Base-by-base conservation (phyloP, 2,888 invertebrate species). In the Scaptomyza polygonia region DNA sequence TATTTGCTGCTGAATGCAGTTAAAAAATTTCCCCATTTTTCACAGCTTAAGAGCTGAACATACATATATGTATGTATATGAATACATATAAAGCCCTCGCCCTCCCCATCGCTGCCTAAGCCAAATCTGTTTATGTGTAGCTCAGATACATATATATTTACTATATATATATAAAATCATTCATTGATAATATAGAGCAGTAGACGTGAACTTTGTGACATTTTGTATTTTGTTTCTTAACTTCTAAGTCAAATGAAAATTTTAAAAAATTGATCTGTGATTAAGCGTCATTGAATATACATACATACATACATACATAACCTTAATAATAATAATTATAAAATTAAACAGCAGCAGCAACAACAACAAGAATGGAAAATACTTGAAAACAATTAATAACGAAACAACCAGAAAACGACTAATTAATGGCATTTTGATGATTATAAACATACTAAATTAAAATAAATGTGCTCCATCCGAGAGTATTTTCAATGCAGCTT, bases 231-330 rank as follows among this genome's bases (percentile, higher is more conserved):
- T 84, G 81, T 82, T 82, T 81, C 83, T 74, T 82, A 82, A 79
- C 76, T 81, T 84, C 82, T 82, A 82, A 82, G 82, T 82, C 82
- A 82, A 82, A 84, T 81, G 81, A 76, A 82, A 82, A 84, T 82
- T 81, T 69, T 74, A 83, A 79, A 81, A 82, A 82, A 82, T 81
- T 82, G 84, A 82, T 82, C 82, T 82, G 82, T 82, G 82, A 82
- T 82, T 82, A 81, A 81, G 82, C 84, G 82, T 82, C 82, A 82
- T 82, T 82, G 82, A 82, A 83, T 81, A 77, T 8, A 36, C 3
- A 36, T 14, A 36, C 14, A n/a, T n/a, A 34, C 9, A 29, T 29
- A 29, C 59, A 56, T 51, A 59, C 21, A 59, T 25, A 25, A 32
- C 51, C 36, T 12, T 67, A 70, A 66, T 30, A 62, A 48, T 57